Base-by-base conservation (phyloP, 2,113 vertebrate genomes). In the Sphaerodactylus townsendi region DNA sequence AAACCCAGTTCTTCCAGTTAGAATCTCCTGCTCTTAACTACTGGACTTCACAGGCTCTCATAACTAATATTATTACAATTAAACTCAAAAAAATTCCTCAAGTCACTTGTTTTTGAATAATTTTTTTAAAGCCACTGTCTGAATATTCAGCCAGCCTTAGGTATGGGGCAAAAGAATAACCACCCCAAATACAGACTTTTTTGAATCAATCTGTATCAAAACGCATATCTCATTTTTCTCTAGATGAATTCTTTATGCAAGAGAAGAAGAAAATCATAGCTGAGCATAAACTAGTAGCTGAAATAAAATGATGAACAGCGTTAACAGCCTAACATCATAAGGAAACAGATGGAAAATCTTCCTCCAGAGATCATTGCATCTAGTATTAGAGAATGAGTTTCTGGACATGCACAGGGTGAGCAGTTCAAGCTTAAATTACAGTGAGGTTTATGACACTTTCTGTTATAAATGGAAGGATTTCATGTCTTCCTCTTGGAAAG, bases 261-360 rank as follows among this genome's bases (percentile, higher is more conserved):
- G 56, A 89, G 77, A 85, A 94, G 95, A 92, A 89, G 86, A 90
- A 94, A 93, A 92, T 90, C 92, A 88, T 86, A 92, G 90, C 88
- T 95, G 93, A 90, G 92, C 92, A 92, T 92, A 90, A 91, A 95
- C 90, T 78, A 79, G 90, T 91, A 91, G 86, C 93, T 91, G 87
- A 85, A 93, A 95, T 94, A 94, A 62, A 96, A 95, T 95, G 94
- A 95, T 92, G 91, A 95, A 94, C 93, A 89, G 89, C 85, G 86
- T 85, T 89, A 95, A 94, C 93, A 94, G 92, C 91, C 93, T 93
- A 93, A 90, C 88, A 92, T 94, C 92, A 79, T 90, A 93, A 93
- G 90, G 93, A 96, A 93, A 94, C 96, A 96, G 95, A 96, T 95
- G 94, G 96, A 94, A 95, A 95, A 94, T 92, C 92, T 93, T 93